These are phyloP conservation scores for Agrochola circellaris DNA, from an alignment of 2,888 invertebrate genomes.

Conservation along the genomic window DNA sequence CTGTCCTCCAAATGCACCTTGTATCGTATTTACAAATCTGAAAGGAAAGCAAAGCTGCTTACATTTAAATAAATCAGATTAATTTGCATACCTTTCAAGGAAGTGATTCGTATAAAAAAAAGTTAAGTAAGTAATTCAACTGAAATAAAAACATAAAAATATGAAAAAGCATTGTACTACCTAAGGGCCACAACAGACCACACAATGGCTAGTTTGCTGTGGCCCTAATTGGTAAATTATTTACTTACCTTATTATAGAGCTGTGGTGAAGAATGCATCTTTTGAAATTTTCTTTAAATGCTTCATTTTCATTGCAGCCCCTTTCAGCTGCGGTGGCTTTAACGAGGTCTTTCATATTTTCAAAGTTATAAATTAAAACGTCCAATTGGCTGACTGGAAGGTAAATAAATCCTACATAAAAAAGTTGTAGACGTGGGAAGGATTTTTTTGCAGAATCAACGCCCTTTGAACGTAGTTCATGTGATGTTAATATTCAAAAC, in stretches of 20 bases:
- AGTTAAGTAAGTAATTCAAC: not conserved
- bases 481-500: conserved; percentile 57
- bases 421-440: conserved; percentile 13
- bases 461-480: conserved; percentile 60
- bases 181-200: no score
- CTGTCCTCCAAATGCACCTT: conserved; percentile 72
- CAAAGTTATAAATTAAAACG: conserved; percentile 79
- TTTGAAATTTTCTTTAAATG: conserved; percentile 74
- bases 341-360: conserved; percentile 78
- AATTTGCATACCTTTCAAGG: conserved; percentile 17
- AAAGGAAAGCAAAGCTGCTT: conserved; percentile 34
- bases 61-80: conserved; percentile 32
- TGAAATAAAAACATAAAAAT: conserved; percentile 20
- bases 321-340: conserved; percentile 68
- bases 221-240: not conserved
- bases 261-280: conserved; percentile 72
- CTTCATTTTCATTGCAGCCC: conserved; percentile 73
- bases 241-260: conserved; percentile 73
- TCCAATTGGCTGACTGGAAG: conserved; percentile 80
- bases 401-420: conserved; percentile 59
- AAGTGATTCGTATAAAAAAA: not conserved
- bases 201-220: no score
- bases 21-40: conserved; percentile 73
- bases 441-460: conserved; percentile 43
- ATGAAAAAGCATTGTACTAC: conserved; percentile 3